Evolutionary conservation across 2,888 invertebrate genomes (phyloP).

Genomic region (Cephus sareptanus): DNA sequence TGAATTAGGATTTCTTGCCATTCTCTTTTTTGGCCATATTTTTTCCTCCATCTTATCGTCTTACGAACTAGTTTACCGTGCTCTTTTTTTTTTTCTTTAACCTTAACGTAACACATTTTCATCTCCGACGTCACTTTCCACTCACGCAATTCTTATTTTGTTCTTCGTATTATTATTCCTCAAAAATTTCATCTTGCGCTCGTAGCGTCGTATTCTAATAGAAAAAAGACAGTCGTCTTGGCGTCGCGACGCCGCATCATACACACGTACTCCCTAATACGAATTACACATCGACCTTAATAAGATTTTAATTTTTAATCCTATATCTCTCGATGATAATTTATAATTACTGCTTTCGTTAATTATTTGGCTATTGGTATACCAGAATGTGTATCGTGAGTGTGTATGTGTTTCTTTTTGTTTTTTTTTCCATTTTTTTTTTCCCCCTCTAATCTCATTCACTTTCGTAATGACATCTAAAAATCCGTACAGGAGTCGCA

Average conservation of each 20-base stretch:
- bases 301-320: slow-evolving; percentile 34
- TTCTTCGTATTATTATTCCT: neutral
- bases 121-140: neutral
- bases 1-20: slow-evolving; percentile 30
- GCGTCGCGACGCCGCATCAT: neutral
- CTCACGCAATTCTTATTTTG: neutral
- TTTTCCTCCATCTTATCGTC: slow-evolving; percentile 15
- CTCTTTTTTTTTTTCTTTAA: slow-evolving; percentile 37
- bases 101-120: neutral
- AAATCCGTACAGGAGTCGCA: slow-evolving; percentile 21
- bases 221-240: neutral
- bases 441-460: neutral
- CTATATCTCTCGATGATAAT: slow-evolving; percentile 25
- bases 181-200: neutral
- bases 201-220: neutral
- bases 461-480: slow-evolving; percentile 24
- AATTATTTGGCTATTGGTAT: slow-evolving; percentile 35
- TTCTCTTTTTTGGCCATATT: slow-evolving; percentile 12
- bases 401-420: neutral
- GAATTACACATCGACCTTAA: slow-evolving; percentile 50
- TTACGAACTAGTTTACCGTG: slow-evolving; percentile 62
- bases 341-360: slow-evolving; percentile 34
- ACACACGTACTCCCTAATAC: slow-evolving; percentile 32
- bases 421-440: slow-evolving; percentile 18
- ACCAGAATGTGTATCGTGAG: slow-evolving; percentile 29